These are phyloP conservation scores for Meriones psammophilus DNA, from an alignment of 2,797 vertebrate species.

Conservation along the genomic window DNA sequence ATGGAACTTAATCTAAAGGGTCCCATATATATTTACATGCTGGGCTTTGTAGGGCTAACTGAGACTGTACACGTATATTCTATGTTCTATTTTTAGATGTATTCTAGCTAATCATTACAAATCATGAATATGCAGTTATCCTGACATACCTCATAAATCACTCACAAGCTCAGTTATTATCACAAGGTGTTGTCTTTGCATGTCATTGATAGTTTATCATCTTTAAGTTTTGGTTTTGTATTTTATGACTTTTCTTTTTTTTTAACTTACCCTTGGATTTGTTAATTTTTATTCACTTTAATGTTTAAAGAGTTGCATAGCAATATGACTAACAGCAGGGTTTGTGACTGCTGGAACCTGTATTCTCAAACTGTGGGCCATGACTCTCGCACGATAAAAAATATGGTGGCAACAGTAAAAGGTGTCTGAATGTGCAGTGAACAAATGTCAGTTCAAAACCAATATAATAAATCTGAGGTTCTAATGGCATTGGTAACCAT, in stretches of 20 bases:
- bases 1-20: constrained; percentile 1
- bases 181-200: background rate
- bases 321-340: background rate
- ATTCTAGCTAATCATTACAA: background rate
- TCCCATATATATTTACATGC: background rate
- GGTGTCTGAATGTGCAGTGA: background rate
- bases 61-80: background rate
- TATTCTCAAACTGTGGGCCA: too few species aligned
- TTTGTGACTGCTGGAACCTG: background rate
- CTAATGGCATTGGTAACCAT: background rate
- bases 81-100: background rate
- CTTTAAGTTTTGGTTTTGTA: background rate
- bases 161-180: background rate
- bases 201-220: background rate
- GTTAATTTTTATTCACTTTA: background rate
- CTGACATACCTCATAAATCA: background rate
- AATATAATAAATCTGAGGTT: background rate
- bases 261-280: background rate
- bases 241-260: background rate
- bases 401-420: background rate
- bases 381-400: too few species aligned
- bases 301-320: background rate
- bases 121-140: background rate
- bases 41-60: background rate
- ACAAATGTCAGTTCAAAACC: background rate